Conservation (phyloP, 2,797 vertebrate genomes). For the Enteromius paludinosus region DNA sequence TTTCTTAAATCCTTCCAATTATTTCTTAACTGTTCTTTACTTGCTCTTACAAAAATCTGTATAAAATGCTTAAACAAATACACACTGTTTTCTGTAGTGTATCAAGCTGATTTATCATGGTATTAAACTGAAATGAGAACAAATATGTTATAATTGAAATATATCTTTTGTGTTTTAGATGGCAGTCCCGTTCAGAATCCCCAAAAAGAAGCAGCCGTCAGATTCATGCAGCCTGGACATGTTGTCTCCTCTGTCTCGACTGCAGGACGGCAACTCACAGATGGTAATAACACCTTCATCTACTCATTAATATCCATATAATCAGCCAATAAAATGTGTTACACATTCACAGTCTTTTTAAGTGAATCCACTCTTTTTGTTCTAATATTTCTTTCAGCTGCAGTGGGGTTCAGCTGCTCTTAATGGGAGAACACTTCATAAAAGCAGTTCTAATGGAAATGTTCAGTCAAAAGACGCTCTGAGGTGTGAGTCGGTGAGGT, state of each 20-base stretch:
- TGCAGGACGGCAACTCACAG: slow-evolving; percentile 55
- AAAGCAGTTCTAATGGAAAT: slow-evolving; percentile 54
- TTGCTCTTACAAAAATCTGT: background rate
- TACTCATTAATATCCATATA: too few species aligned
- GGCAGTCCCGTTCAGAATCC: slow-evolving; percentile 70
- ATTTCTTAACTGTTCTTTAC: background rate
- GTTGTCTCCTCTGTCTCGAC: slow-evolving; percentile 70
- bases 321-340: background rate
- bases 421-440: slow-evolving; percentile 39
- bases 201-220: slow-evolving; percentile 65
- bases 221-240: slow-evolving; percentile 52
- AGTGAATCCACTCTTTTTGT: background rate
- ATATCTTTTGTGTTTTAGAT: slow-evolving; percentile 55
- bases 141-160: background rate
- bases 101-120: background rate
- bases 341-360: background rate
- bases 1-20: background rate
- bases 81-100: background rate
- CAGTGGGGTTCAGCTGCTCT: slow-evolving; percentile 38
- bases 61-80: background rate
- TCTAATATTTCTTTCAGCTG: slow-evolving; percentile 6
- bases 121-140: background rate
- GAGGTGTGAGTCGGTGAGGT: background rate
- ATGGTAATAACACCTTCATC: slow-evolving; percentile 49
- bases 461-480: background rate